Evolutionary conservation across 2,797 vertebrate species (phyloP).

Genomic region (Coccyzus lansbergi): DNA sequence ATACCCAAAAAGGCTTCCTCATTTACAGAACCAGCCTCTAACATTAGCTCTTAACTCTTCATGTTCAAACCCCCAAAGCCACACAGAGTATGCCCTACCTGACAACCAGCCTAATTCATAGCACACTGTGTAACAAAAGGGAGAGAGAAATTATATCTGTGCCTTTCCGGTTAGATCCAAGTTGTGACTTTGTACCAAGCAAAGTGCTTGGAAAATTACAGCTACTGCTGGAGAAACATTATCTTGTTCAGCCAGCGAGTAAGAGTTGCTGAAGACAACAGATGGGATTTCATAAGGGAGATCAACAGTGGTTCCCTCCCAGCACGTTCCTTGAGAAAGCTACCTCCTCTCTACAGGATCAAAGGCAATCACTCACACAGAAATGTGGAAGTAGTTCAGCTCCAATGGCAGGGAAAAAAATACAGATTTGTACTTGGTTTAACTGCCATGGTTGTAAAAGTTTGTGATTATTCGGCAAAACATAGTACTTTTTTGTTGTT

Average conservation of each 20-base stretch:
- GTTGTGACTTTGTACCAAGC: conserved; percentile 17
- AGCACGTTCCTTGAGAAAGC: conserved; percentile 1
- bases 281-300: conserved; percentile 60
- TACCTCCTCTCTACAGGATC: conserved; percentile 7
- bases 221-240: conserved; percentile 39
- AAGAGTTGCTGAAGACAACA: conserved; percentile 44
- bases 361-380: conserved; percentile 31
- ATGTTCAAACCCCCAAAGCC: not conserved
- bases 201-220: conserved; percentile 57
- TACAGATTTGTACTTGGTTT: not conserved
- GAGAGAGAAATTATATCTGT: not conserved
- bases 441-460: not conserved
- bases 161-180: not conserved
- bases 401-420: not conserved
- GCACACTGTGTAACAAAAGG: not conserved
- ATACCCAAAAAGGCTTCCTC: not conserved
- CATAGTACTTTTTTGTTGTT: fast-evolving
- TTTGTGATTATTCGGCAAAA: not conserved
- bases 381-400: not conserved
- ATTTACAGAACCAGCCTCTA: not conserved
- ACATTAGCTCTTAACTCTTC: not conserved
- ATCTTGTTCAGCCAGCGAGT: conserved; percentile 31
- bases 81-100: not conserved
- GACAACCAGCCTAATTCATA: not conserved
- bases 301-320: conserved; percentile 37